Conservation (phyloP, 2,797 vertebrate genomes). For the Scarus forsteni region DNA sequence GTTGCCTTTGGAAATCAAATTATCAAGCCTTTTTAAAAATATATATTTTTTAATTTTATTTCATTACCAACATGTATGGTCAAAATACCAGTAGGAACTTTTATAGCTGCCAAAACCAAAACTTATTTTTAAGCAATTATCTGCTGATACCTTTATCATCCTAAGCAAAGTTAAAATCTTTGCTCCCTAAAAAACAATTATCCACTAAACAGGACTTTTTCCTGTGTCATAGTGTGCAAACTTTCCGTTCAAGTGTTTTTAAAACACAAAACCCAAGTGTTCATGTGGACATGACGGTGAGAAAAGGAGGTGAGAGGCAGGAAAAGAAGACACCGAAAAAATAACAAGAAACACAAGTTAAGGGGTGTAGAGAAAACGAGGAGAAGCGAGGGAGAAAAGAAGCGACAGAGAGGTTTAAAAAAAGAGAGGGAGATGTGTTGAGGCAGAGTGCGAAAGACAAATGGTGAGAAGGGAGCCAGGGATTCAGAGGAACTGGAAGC, state of each 20-base stretch:
- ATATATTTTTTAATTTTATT: too few species aligned
- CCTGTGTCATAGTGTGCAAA: neutral
- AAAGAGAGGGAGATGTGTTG: conserved; percentile 6
- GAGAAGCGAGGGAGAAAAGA: neutral
- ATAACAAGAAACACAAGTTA: neutral
- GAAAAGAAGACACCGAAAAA: conserved; percentile 7
- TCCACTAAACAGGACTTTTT: conserved; percentile 7
- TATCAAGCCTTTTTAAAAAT: too few species aligned
- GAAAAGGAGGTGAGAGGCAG: conserved; percentile 13
- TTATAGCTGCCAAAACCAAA: too few species aligned
- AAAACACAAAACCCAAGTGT: neutral
- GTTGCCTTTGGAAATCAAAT: too few species aligned
- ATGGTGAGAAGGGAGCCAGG: conserved; percentile 16
- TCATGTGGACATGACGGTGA: conserved; percentile 6
- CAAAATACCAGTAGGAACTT: too few species aligned
- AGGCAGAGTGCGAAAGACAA: conserved; percentile 25
- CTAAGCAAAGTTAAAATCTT: too few species aligned
- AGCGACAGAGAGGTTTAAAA: conserved; percentile 12
- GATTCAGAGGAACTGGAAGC: conserved; percentile 14
- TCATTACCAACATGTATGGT: too few species aligned
- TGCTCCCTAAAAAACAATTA: neutral
- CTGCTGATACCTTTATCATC: too few species aligned
- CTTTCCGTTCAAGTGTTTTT: neutral
- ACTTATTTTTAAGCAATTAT: too few species aligned
- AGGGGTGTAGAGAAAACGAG: neutral